Evolutionary conservation across 2,797 vertebrate species (phyloP), one percentile per base, ranked within the genome.

Genomic region (Cynodonichthys magdalenae): DNA sequence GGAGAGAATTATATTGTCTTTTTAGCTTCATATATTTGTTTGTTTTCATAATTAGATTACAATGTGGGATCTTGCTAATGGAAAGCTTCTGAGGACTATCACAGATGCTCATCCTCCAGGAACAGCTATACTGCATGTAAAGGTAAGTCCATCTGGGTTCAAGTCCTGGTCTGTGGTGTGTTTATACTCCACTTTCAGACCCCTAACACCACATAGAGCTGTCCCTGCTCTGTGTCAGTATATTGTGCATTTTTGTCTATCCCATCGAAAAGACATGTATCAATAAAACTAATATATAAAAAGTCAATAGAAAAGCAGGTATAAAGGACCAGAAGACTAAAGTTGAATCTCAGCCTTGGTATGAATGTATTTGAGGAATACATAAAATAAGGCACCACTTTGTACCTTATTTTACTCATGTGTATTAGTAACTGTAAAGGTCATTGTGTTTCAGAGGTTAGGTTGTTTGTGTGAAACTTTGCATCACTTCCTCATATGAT

Each of bases 1-100:
- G 6, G 42, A 18, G 1, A 18, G 17, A 9, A 18, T n/a, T 29
- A 15, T 2, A 51, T 6, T 9, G 14, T 48, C n/a, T 19, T 1
- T 15, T 20, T 0, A 19, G 18, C 10, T 15, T 15, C n/a, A 15
- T 42, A 11, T 63, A 39, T 61, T 39, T 3, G 18, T 66, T 15
- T 66, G 6, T 61, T 3, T 59, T 14, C 10, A 4, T 62, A 11
- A 11, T 34, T 60, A 99, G 97, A 99, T 99, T 76, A 98, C 96
- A 0, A 99, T 99, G 97, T 99, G 97, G 97, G 97, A 99, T 90
- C 91, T 99, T 73, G 96, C 97, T 74, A 96, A 95, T 80, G 97
- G 97, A 69, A 99, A 99, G 83, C 94, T 99, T 54, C 91, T 99
- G 18, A 92, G 97, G 75, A 97, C 95, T 1, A 97, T 99, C 90